These are phyloP conservation scores for Labroides dimidiatus DNA, from an alignment of 2,797 vertebrate species.

Conservation along the genomic window DNA sequence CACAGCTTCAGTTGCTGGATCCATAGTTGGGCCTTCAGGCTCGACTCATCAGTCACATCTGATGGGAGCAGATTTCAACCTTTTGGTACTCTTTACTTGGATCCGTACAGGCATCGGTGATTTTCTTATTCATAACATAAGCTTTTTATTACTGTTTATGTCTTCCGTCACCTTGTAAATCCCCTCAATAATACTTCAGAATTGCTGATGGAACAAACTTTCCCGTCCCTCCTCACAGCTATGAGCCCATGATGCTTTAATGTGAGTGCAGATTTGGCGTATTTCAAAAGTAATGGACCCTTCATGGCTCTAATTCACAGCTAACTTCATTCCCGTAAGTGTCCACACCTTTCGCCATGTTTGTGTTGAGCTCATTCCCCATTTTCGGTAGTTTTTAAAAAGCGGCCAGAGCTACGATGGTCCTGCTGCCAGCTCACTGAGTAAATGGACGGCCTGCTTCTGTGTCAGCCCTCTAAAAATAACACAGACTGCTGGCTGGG, in stretches of 20 bases:
- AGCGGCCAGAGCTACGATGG: conserved; percentile 69
- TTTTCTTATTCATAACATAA: conserved; percentile 2
- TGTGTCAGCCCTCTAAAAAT: conserved; percentile 85
- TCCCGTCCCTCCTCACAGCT: conserved; percentile 16
- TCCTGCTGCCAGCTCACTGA: conserved; percentile 75
- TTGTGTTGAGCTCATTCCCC: conserved; percentile 77
- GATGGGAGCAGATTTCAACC: conserved; percentile 58
- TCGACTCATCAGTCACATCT: conserved; percentile 57
- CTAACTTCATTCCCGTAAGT: conserved; percentile 63
- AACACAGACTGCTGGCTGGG: conserved; percentile 78
- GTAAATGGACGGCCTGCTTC: conserved; percentile 79
- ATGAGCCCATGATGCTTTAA: conserved; percentile 26
- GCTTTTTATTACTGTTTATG: conserved; percentile 4
- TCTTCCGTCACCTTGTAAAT: conserved; percentile 2
- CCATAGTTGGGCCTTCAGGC: conserved; percentile 72
- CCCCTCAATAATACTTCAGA: conserved; percentile 3
- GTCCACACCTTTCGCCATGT: conserved; percentile 74
- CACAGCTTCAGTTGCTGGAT: conserved; percentile 73
- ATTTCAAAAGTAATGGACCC: conserved; percentile 48
- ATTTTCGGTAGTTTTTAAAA: conserved; percentile 73
- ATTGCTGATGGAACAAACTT: conserved; percentile 9
- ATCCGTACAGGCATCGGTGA: conserved; percentile 9
- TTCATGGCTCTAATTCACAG: conserved; percentile 55
- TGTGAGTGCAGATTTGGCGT: conserved; percentile 36
- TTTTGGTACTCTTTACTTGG: conserved; percentile 45